Evolutionary conservation across 2,113 vertebrate species (phyloP), one percentile per base, ranked within the genome.

Genomic region (Upupa epops): DNA sequence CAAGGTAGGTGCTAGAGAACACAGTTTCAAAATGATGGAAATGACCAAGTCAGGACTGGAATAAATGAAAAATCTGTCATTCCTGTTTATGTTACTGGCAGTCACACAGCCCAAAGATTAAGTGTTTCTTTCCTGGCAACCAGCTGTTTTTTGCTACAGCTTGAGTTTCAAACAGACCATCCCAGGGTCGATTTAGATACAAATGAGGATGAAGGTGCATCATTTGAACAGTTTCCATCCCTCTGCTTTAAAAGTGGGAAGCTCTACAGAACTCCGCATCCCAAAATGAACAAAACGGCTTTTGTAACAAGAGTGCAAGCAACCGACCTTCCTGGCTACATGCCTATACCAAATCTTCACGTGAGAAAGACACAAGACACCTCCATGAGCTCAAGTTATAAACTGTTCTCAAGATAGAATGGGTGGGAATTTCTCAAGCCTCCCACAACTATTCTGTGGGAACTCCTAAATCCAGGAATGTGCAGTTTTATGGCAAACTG

Each of bases 61-160:
- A 90, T 56, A 75, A 75, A 22, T 55, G 90, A 0, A 0, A 48
- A 45, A 72, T 75, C 40, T 49, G 29, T 55, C 13, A 48, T 45
- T 82, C n/a, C 2, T 8, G 11, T 82, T 83, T 90, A 37, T 56
- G 72, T 74, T 81, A 64, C 52, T 71, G 48, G 64, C 64, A 88
- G 61, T 74, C 77, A 83, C 1, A 0, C 18, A 78, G 88, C 19
- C 25, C 36, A n/a, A n/a, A 36, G 12, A 76, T 86, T 83, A 87
- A 58, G 28, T 75, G 45, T 60, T 56, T 72, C 94, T 24, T 87
- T 92, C 70, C 87, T 92, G 71, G 77, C 73, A 93, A 69, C n/a
- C 8, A 86, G n/a, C 25, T 90, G 28, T n/a, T 13, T 89, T 90
- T 75, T 75, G 70, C 81, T 71, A 21, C 28, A 84, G 59, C 49